Evolutionary conservation across 2,797 vertebrate genomes (phyloP), one percentile per base, ranked within the genome.

Genomic region (Tinamus major): DNA sequence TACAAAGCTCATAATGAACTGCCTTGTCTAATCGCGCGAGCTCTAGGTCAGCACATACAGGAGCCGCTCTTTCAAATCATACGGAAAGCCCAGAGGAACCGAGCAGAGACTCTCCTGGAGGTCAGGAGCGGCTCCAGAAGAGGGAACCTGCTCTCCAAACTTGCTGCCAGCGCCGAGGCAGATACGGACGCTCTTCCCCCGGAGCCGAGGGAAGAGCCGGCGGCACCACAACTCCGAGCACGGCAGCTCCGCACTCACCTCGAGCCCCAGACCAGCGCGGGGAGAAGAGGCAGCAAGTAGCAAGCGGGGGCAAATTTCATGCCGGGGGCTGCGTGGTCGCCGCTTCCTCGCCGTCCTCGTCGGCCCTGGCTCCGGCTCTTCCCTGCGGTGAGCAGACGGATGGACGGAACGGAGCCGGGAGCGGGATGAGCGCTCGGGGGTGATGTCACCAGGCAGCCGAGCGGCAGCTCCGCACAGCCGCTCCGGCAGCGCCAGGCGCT

Each of bases 251-350:
- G 67, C 76, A 97, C 98, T 98, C 97, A 98, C 98, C 98, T 97
- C 89, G 96, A 26, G 79, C 97, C 92, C 83, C 97, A 63, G 84
- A 97, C 93, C 90, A 98, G 95, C 2, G 96, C 96, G 3, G 97
- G 96, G 11, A 98, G 77, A 16, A 98, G 90, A 64, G 93, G 93
- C 90, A 98, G 97, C 91, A 98, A 91, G 96, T 95, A 98, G 69
- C 17, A 97, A 58, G 85, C 97, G 4, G 93, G 88, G 94, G 96
- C n/a, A 87, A 97, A 96, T 97, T 95, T 98, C 98, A 98, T 98
- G 0, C 72, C 61, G 0, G 67, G 2, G 4, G 1, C 15, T 1
- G 27, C 61, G 6, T 14, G 29, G 1, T 63, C 10, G 53, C 82
- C 67, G 18, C 48, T 48, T 49, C 48, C 75, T 46, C 63, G 0